Evolutionary conservation across 2,888 invertebrate genomes (phyloP).

Genomic region (Tryphoninae sp.): DNA sequence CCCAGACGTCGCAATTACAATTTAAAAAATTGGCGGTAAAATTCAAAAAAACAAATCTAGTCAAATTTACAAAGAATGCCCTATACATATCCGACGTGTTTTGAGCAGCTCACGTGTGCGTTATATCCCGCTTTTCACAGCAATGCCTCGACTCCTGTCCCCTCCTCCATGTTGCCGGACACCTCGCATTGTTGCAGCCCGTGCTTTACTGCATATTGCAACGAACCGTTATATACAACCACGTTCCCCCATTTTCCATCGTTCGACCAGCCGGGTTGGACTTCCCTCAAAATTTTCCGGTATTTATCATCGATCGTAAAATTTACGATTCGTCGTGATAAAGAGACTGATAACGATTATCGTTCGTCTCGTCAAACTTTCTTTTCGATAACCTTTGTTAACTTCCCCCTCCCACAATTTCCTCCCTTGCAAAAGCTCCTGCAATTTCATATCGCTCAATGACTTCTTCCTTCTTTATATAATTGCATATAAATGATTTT

Average conservation of each 20-base stretch:
- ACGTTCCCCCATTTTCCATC: conserved; percentile 9
- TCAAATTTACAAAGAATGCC: no score
- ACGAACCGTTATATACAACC: conserved; percentile 21
- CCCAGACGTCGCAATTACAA: no score
- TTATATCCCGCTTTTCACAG: conserved; percentile 53
- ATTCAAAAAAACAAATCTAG: no score
- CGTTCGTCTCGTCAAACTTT: background rate
- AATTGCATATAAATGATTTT: background rate
- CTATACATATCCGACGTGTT: conserved; percentile 67
- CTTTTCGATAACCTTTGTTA: background rate
- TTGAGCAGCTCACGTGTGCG: conserved; percentile 15
- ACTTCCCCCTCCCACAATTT: background rate
- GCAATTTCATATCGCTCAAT: background rate
- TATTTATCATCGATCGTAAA: background rate
- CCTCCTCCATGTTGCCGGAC: conserved; percentile 28
- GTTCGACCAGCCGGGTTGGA: conserved; percentile 29
- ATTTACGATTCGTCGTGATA: background rate
- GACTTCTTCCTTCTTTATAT: background rate
- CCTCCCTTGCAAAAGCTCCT: background rate
- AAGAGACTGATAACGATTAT: conserved; percentile 2
- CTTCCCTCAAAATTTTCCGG: conserved; percentile 11
- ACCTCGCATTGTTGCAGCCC: conserved; percentile 75
- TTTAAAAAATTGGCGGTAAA: no score
- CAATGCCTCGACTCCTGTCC: conserved; percentile 23
- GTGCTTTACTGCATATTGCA: conserved; percentile 78